Evolutionary conservation across 2,113 vertebrate species (phyloP).

Genomic region (Lagopus leucura): DNA sequence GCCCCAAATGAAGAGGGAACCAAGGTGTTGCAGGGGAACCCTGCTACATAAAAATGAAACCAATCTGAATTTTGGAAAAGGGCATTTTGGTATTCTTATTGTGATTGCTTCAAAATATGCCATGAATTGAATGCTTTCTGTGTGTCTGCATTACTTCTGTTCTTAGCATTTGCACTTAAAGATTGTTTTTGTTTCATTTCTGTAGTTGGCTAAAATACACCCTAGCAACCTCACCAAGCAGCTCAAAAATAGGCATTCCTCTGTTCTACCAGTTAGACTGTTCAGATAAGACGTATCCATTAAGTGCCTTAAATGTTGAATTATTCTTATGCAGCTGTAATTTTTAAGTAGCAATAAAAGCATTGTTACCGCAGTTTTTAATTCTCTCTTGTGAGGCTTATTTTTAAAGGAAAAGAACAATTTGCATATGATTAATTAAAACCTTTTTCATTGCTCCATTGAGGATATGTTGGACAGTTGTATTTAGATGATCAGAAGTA

Average conservation of each 20-base stretch:
- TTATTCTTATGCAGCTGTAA: slow-evolving; percentile 66
- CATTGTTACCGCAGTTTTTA: slow-evolving; percentile 49
- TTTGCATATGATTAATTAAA: slow-evolving; percentile 75
- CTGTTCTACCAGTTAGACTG: slow-evolving; percentile 43
- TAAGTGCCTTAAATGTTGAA: slow-evolving; percentile 58
- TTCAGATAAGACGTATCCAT: slow-evolving; percentile 65
- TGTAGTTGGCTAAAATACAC: slow-evolving; percentile 14
- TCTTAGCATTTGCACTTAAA: neutral
- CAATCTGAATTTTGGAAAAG: neutral
- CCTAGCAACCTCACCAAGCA: slow-evolving; percentile 8
- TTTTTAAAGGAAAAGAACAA: slow-evolving; percentile 70
- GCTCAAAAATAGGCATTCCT: slow-evolving; percentile 47
- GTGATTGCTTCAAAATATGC: neutral
- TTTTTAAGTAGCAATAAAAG: slow-evolving; percentile 70
- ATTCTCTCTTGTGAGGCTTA: slow-evolving; percentile 57
- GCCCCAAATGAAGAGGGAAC: neutral
- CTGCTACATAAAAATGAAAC: neutral
- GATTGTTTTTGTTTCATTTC: neutral
- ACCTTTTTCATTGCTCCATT: slow-evolving; percentile 66
- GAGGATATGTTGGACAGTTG: slow-evolving; percentile 69
- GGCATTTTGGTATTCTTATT: neutral
- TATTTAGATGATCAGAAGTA: slow-evolving; percentile 66
- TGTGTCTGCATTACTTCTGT: neutral
- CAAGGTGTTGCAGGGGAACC: rapidly evolving
- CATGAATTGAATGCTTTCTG: neutral